A percentile compares a stretch with the other conserved stretches of the same genome.
These are phyloP conservation scores for Spodoptera picta DNA, from an alignment of 2,888 invertebrate species.

Conservation along the genomic window DNA sequence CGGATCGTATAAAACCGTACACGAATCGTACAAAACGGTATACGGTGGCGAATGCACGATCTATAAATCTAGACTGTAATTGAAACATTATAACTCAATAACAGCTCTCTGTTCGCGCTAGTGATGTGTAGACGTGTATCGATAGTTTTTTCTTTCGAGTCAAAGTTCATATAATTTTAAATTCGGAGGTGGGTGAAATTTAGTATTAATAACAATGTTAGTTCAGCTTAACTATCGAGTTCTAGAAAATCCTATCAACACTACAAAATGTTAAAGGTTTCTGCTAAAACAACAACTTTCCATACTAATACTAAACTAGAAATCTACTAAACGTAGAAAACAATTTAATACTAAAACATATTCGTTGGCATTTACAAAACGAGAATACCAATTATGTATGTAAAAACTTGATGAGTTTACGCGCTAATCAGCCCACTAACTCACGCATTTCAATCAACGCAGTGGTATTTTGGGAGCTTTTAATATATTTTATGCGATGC, in stretches of 20 bases:
- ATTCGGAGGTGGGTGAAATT: too few relatives aligned
- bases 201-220: too few relatives aligned
- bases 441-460: conserved; percentile 24
- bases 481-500: conserved; percentile 24
- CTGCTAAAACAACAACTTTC: too few relatives aligned
- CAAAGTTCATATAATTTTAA: too few relatives aligned
- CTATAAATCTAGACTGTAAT: conserved; percentile 54
- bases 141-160: conserved; percentile 14
- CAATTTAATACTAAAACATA: too few relatives aligned
- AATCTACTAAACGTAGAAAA: too few relatives aligned
- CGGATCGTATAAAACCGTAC: conserved; percentile 19
- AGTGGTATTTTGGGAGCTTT: conserved; percentile 29
- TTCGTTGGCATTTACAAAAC: too few relatives aligned
- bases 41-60: conserved; percentile 19
- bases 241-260: too few relatives aligned
- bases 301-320: too few relatives aligned
- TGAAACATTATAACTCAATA: conserved; percentile 60
- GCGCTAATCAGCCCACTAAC: conserved; percentile 14
- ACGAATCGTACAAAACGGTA: conserved; percentile 19
- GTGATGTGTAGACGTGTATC: conserved; percentile 45
- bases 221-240: too few relatives aligned
- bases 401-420: conserved; percentile 17
- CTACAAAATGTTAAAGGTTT: too few relatives aligned
- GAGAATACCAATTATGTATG: conserved; percentile 5
- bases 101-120: conserved; percentile 36